These are phyloP conservation scores for Bombus consobrinus DNA, from an alignment of 1,140 invertebrate genomes.

Conservation along the genomic window DNA sequence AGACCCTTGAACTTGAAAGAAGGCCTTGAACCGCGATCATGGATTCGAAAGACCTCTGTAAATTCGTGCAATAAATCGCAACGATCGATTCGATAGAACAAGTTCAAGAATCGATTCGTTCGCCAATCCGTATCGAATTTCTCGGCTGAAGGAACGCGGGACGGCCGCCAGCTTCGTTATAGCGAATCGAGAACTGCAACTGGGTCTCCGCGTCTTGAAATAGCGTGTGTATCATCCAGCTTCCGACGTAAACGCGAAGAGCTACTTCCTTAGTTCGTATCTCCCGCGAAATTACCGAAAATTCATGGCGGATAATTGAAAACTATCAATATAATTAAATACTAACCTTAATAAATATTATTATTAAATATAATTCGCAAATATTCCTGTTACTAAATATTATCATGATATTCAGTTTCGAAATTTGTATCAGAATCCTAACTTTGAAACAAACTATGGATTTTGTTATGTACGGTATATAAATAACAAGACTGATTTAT, in stretches of 20 bases:
- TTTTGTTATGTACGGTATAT: too few species aligned
- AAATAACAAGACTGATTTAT: too few species aligned
- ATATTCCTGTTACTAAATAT: too few species aligned
- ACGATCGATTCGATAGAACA: neutral
- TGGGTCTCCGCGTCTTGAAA: slow-evolving; percentile 43
- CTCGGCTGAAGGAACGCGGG: neutral
- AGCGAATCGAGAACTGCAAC: slow-evolving; percentile 23
- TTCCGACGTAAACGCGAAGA: neutral
- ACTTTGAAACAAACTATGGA: too few species aligned
- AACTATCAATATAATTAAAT: too few species aligned
- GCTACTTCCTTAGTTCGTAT: neutral
- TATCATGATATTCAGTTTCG: too few species aligned
- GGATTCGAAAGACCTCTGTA: too few species aligned
- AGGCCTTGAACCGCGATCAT: neutral
- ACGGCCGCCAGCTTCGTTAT: slow-evolving; percentile 10
- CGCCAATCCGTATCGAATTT: slow-evolving; percentile 13
- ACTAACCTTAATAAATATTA: too few species aligned
- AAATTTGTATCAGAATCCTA: too few species aligned
- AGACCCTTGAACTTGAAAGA: slow-evolving; percentile 13
- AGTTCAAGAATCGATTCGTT: neutral
- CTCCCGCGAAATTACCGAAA: neutral
- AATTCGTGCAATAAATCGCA: neutral
- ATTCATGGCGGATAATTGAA: too few species aligned
- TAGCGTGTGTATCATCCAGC: slow-evolving; percentile 32
- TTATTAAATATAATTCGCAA: too few species aligned